A percentile compares a stretch with the other conserved stretches of the same genome.
phyloP scores from a whole-genome alignment of 2,113 vertebrate species.

The Strix aluco region DNA sequence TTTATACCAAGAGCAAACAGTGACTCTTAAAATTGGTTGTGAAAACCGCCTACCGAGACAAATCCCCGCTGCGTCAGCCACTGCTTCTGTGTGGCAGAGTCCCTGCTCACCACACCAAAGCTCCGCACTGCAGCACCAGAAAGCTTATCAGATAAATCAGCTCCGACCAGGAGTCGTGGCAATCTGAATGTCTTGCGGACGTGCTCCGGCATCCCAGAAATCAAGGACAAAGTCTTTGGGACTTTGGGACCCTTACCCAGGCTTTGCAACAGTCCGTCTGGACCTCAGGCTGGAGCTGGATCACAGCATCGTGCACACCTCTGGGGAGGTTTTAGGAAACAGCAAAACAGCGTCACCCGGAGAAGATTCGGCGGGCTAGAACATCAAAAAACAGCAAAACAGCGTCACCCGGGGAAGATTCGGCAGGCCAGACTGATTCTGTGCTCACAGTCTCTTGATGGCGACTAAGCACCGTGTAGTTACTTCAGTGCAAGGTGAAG shows the following conservation, averaged over 20 bases:
- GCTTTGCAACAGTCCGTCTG: background rate
- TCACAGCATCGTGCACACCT: fast-evolving
- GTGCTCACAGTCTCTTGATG: background rate
- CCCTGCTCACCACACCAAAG: background rate
- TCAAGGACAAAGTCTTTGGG: background rate
- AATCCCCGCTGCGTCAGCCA: fast-evolving
- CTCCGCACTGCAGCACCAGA: fast-evolving
- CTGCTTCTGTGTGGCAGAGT: fast-evolving
- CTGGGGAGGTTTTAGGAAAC: background rate
- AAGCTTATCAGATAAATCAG: fast-evolving
- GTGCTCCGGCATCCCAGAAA: fast-evolving
- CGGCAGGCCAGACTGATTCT: fast-evolving
- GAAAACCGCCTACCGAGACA: fast-evolving
- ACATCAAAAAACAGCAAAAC: background rate
- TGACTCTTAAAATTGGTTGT: fast-evolving
- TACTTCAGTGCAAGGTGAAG: background rate
- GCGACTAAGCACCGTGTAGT: too few relatives aligned
- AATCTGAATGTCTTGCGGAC: fast-evolving
- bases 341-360: background rate
- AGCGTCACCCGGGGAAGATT: too few relatives aligned
- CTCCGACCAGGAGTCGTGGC: fast-evolving
- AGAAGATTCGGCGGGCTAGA: too few relatives aligned
- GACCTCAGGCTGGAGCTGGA: too few relatives aligned
- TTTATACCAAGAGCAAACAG: background rate
- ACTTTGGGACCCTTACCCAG: background rate